A percentile compares a stretch with the other conserved stretches of the same genome.
Evolutionary conservation across 1,140 invertebrate species (phyloP).

Genomic region (Leptonema lineaticorne): DNA sequence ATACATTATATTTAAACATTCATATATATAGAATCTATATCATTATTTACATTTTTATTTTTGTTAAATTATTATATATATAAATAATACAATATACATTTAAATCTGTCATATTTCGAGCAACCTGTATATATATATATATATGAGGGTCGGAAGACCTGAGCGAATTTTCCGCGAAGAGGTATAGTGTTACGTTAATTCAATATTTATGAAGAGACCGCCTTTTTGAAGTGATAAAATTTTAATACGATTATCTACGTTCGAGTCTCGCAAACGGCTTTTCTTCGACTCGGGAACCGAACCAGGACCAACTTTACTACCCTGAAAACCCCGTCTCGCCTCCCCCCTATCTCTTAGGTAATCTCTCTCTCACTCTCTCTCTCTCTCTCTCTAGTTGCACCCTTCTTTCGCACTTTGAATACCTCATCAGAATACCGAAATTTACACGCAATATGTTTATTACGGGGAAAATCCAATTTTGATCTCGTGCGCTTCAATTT

Average conservation of each 20-base stretch:
- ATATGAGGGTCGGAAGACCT: not conserved
- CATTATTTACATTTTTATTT: too few species aligned
- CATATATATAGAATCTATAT: too few species aligned
- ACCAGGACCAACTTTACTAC: not conserved
- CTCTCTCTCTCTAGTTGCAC: not conserved
- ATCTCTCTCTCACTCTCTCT: not conserved
- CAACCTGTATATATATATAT: too few species aligned
- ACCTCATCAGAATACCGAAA: too few species aligned
- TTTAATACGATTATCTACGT: not conserved
- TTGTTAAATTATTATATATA: too few species aligned
- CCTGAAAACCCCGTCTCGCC: not conserved
- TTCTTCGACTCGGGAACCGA: too few species aligned
- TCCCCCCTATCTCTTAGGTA: not conserved
- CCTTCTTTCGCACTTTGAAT: not conserved
- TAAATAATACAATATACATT: too few species aligned
- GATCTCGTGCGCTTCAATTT: too few species aligned
- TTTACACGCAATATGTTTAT: too few species aligned
- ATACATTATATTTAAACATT: too few species aligned
- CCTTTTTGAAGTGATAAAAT: constrained; percentile 2
- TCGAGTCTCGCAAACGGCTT: not conserved
- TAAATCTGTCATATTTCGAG: too few species aligned
- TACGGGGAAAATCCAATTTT: too few species aligned
- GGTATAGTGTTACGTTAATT: not conserved
- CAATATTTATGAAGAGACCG: not conserved
- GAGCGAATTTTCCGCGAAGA: not conserved